Conservation (phyloP, 2,888 invertebrate species). For the Cyaniris semiargus region DNA sequence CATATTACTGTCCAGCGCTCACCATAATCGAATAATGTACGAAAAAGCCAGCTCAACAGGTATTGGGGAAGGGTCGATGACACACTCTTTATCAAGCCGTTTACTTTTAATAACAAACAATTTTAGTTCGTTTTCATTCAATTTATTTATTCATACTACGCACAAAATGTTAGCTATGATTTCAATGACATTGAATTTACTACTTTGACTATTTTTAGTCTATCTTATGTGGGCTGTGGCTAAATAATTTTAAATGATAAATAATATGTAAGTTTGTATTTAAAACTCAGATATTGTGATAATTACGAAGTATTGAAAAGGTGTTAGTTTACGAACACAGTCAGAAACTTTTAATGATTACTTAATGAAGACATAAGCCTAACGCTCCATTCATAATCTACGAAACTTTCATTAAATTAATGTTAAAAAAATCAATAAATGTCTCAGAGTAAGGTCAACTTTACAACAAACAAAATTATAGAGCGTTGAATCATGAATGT, state of each 20-base stretch:
- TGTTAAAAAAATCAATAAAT: too few relatives aligned
- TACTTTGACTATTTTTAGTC: background rate
- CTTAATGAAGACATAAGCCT: too few relatives aligned
- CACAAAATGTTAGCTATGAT: background rate
- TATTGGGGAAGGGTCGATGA: slow-evolving; percentile 52
- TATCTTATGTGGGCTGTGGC: background rate
- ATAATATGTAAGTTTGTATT: background rate
- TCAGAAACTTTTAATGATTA: too few relatives aligned
- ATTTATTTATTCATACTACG: background rate
- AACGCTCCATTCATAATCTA: too few relatives aligned
- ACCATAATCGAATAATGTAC: slow-evolving; percentile 32
- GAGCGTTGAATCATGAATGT: background rate
- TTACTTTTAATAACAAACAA: slow-evolving; percentile 4
- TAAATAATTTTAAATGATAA: background rate
- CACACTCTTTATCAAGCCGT: slow-evolving; percentile 43
- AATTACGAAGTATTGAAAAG: too few relatives aligned
- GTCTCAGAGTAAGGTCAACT: too few relatives aligned
- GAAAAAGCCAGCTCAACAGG: slow-evolving; percentile 38
- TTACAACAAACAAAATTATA: background rate
- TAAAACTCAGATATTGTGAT: background rate
- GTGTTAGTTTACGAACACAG: too few relatives aligned
- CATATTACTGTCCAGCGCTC: background rate
- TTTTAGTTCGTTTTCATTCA: background rate
- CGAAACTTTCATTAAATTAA: too few relatives aligned
- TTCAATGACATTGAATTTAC: background rate